These are phyloP conservation scores for Troilus luridus DNA, from an alignment of 2,888 invertebrate species.

Conservation along the genomic window DNA sequence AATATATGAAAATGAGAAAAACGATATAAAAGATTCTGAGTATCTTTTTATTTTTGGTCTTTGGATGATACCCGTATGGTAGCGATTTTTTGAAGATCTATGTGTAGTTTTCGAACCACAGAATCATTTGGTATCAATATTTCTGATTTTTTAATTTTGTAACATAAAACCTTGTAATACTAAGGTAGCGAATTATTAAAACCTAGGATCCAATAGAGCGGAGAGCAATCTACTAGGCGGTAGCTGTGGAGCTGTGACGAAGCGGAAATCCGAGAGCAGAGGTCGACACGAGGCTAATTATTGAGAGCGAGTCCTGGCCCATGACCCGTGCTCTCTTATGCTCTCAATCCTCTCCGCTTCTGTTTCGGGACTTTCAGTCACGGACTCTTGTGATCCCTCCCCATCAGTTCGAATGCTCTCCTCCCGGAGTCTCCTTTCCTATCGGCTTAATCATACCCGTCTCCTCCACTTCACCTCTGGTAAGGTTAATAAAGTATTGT, in stretches of 20 bases:
- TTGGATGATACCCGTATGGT: too few species aligned
- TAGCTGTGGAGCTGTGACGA: neutral
- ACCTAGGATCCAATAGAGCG: neutral
- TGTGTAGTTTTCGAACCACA: too few species aligned
- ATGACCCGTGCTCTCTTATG: neutral
- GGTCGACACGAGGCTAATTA: slow-evolving; percentile 28
- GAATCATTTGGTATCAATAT: too few species aligned
- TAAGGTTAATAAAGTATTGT: neutral
- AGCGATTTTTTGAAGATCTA: too few species aligned
- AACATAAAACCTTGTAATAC: too few species aligned
- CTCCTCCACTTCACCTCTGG: neutral
- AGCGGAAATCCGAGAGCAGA: slow-evolving; percentile 2
- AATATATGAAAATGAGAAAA: too few species aligned
- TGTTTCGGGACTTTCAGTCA: slow-evolving; percentile 47
- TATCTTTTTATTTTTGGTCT: too few species aligned
- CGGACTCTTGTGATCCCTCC: neutral
- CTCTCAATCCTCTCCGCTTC: neutral
- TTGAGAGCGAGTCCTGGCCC: neutral
- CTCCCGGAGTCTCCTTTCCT: neutral
- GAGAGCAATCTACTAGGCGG: neutral
- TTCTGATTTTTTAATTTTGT: too few species aligned
- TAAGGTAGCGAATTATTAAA: too few species aligned
- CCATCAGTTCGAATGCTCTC: neutral
- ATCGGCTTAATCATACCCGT: neutral
- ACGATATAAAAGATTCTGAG: too few species aligned